These are phyloP conservation scores for Ophiothrix spiculata DNA, from an alignment of 35 echinoderm and acorn worm genomes.

Conservation along the genomic window DNA sequence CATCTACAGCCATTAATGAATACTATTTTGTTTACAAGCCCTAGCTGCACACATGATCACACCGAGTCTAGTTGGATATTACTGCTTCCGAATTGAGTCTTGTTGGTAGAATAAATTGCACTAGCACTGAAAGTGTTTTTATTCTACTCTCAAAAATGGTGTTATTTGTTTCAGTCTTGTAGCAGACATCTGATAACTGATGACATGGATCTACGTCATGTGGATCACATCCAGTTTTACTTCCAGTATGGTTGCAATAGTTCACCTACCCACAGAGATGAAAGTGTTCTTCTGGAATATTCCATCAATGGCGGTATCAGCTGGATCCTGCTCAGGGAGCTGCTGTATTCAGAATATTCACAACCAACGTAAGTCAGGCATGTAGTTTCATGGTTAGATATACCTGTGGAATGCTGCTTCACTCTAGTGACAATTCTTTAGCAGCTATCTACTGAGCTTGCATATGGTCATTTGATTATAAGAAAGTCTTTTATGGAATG, in stretches of 20 bases:
- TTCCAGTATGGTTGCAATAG: slow-evolving; percentile 67
- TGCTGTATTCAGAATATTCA: slow-evolving; percentile 52
- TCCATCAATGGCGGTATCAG: slow-evolving; percentile 79
- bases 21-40: background rate
- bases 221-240: slow-evolving; percentile 71
- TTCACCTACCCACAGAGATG: slow-evolving; percentile 44
- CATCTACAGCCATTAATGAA: background rate
- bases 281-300: slow-evolving; percentile 79
- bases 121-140: background rate
- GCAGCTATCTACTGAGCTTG: background rate
- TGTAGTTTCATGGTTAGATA: background rate
- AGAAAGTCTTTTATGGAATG: too few relatives aligned
- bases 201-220: slow-evolving; percentile 73
- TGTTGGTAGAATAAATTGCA: background rate
- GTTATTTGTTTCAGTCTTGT: slow-evolving; percentile 43
- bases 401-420: background rate
- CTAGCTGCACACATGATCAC: background rate
- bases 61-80: background rate
- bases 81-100: background rate
- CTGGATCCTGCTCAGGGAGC: slow-evolving; percentile 63
- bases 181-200: slow-evolving; percentile 55
- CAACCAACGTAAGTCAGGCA: slow-evolving; percentile 42
- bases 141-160: background rate
- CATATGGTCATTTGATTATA: too few relatives aligned
- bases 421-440: background rate